phyloP scores from a whole-genome alignment of 2,797 vertebrate genomes.

The Valencia hispanica region DNA sequence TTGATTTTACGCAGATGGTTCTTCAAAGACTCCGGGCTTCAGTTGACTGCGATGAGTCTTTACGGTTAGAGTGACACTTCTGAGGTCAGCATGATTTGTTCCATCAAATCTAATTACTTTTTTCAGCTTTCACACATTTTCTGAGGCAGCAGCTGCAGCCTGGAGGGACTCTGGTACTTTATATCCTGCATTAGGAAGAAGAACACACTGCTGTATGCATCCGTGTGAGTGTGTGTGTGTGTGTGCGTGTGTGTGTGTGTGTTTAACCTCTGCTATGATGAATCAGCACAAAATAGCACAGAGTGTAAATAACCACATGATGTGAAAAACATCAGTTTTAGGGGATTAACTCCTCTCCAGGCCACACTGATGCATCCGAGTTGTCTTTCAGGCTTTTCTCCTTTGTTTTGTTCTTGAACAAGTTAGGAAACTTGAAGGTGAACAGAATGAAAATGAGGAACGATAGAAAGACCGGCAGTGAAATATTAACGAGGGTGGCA shows the following conservation, averaged over 20 bases:
- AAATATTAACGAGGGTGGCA: slow-evolving; percentile 46
- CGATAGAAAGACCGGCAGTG: slow-evolving; percentile 15
- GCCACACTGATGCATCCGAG: neutral
- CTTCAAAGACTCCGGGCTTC: slow-evolving; percentile 26
- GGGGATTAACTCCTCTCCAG: slow-evolving; percentile 17
- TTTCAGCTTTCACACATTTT: slow-evolving; percentile 22
- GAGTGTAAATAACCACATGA: slow-evolving; percentile 13
- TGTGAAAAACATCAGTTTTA: slow-evolving; percentile 24
- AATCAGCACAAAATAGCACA: slow-evolving; percentile 26
- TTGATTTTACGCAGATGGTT: slow-evolving; percentile 27
- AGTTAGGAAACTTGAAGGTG: slow-evolving; percentile 26
- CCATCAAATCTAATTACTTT: slow-evolving; percentile 38
- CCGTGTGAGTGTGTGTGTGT: neutral
- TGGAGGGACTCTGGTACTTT: slow-evolving; percentile 11
- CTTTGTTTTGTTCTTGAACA: slow-evolving; percentile 15
- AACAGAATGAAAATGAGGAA: slow-evolving; percentile 36
- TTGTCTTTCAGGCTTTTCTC: slow-evolving; percentile 11
- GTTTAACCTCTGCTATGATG: neutral
- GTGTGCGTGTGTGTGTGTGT: neutral
- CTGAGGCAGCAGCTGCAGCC: slow-evolving; percentile 23
- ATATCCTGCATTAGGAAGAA: slow-evolving; percentile 16
- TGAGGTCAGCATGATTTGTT: slow-evolving; percentile 33
- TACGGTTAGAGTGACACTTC: slow-evolving; percentile 25
- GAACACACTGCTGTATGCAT: neutral
- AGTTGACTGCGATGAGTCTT: neutral